These are phyloP conservation scores for Cerastoderma edule DNA, from an alignment of 2,888 invertebrate genomes.

Conservation along the genomic window DNA sequence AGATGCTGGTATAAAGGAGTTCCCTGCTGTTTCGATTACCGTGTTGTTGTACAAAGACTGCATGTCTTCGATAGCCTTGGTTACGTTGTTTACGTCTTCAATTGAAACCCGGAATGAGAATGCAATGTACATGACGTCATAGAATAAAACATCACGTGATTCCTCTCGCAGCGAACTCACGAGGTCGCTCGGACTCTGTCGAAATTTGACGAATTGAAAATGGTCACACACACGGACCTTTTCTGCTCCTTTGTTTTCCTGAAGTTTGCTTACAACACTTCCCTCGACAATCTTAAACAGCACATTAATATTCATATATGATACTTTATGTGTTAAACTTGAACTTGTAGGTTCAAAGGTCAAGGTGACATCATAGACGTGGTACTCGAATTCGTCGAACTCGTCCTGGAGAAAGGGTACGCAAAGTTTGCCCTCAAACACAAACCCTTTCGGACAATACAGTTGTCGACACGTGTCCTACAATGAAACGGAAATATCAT, in stretches of 20 bases:
- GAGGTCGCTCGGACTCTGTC: not conserved
- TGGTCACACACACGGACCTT: not conserved
- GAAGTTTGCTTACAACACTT: not conserved
- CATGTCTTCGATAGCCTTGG: not conserved
- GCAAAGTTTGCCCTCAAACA: not conserved
- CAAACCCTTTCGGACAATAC: constrained; percentile 1
- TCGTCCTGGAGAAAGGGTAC: not conserved
- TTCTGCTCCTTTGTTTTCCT: not conserved
- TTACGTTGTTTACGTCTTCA: not conserved
- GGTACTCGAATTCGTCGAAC: not conserved
- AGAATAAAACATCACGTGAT: constrained; percentile 8
- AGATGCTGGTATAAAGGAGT: not conserved
- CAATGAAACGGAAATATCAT: not conserved
- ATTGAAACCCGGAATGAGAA: not conserved
- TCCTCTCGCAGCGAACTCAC: not conserved
- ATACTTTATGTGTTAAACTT: constrained; percentile 1
- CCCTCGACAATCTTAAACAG: not conserved
- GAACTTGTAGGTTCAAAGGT: constrained; percentile 3
- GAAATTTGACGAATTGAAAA: not conserved
- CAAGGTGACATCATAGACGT: not conserved
- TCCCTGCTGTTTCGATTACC: not conserved
- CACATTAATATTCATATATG: not conserved
- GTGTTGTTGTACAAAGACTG: not conserved
- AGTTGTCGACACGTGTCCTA: not conserved
- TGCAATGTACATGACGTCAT: constrained; percentile 16